phyloP scores from a whole-genome alignment of 2,113 vertebrate genomes.

The Lamprotornis superbus region DNA sequence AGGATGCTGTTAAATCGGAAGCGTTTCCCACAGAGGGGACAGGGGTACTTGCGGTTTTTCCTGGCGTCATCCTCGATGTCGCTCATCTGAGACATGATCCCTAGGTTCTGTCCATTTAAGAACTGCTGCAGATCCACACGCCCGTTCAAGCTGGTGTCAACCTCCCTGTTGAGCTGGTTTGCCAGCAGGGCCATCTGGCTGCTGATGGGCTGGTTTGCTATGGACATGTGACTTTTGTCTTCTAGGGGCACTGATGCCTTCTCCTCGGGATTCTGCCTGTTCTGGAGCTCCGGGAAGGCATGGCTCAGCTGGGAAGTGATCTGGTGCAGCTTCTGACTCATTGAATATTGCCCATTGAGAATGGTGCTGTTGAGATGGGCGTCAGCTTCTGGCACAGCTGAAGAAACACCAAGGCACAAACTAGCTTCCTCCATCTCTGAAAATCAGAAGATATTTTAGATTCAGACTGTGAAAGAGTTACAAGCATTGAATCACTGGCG shows the following conservation, averaged over 20 bases:
- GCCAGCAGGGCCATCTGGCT: conserved; percentile 95
- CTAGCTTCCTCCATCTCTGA: conserved; percentile 99
- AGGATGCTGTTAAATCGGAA: conserved; percentile 99
- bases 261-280: conserved; percentile 89
- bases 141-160: conserved; percentile 90
- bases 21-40: conserved; percentile 95
- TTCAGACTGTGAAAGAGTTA: conserved; percentile 19
- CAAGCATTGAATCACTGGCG: not conserved
- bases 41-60: conserved; percentile 97
- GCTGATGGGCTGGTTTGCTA: conserved; percentile 92
- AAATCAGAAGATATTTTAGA: conserved; percentile 68
- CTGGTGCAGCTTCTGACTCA: conserved; percentile 98
- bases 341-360: conserved; percentile 97
- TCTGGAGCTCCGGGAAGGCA: conserved; percentile 93
- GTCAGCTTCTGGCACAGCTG: conserved; percentile 88
- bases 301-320: conserved; percentile 96
- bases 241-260: conserved; percentile 85
- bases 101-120: conserved; percentile 95
- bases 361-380: conserved; percentile 90
- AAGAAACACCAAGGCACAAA: conserved; percentile 98
- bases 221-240: conserved; percentile 89
- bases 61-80: conserved; percentile 97
- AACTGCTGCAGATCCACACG: conserved; percentile 97
- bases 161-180: conserved; percentile 93
- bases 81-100: conserved; percentile 99